Evolutionary conservation across 2,113 vertebrate species (phyloP), one percentile per base, ranked within the genome.

Genomic region (Cisticola juncidis): DNA sequence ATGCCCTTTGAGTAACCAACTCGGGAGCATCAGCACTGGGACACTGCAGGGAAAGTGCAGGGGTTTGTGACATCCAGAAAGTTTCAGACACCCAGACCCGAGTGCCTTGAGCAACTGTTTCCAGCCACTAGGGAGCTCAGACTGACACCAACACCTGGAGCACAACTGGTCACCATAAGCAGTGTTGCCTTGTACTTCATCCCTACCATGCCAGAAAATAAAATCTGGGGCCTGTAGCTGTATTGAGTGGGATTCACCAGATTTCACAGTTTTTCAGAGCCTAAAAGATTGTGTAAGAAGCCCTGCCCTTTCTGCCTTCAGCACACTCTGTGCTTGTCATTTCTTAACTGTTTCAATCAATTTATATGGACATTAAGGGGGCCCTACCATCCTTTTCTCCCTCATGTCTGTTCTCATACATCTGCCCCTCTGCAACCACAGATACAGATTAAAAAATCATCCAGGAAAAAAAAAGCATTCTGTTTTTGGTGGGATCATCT

Each of bases 341-440:
- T 94, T 90, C 66, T 90, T 11, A 7, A 84, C 66, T 9, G 44
- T 50, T 92, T 84, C 82, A 78, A 45, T 65, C 74, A 73, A 90
- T 86, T 94, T 70, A 88, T 31, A 64, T 36, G 58, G 79, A 83
- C 5, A 11, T 88, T 94, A 86, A 2, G 0, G 47, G 11, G 42
- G 26, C 35, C 56, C 9, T 51, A 56, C 40, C 38, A 19, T 65
- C 45, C 45, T 88, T 66, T 93, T 51, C 42, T 95, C 60, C 38
- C 15, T 92, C 64, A 86, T 71, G 76, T 23, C 58, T 66, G 4
- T 19, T 92, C 90, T 74, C 44, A 70, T 17, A 35, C 14, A 58
- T 74, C n/a, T 78, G 60, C 18, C 51, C 29, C 38, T 62, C 81
- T 42, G 33, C 2, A 3, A 58, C 8, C 77, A 74, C 0, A 1